A percentile compares a stretch with the other conserved stretches of the same genome.
Evolutionary conservation across 2,113 vertebrate genomes (phyloP).

Genomic region (Solea senegalensis): DNA sequence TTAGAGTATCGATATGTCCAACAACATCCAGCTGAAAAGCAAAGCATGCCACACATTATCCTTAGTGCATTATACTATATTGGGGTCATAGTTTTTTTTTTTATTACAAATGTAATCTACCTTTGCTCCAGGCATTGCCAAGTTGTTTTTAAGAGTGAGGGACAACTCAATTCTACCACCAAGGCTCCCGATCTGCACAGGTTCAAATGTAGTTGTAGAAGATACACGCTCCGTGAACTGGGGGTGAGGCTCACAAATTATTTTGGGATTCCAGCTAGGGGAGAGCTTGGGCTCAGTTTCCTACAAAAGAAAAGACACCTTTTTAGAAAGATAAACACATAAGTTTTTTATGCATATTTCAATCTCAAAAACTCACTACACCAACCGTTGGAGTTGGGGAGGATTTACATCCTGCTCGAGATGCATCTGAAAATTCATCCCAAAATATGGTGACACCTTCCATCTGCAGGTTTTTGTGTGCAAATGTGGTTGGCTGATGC

Average conservation of each 20-base stretch:
- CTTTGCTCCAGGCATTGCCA: constrained; percentile 93
- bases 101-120: constrained; percentile 60
- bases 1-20: constrained; percentile 90
- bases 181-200: constrained; percentile 91
- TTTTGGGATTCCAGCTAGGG: constrained; percentile 99
- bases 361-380: constrained; percentile 2
- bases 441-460: constrained; percentile 92
- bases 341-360: neutral
- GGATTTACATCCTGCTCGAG: constrained; percentile 88
- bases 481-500: constrained; percentile 94
- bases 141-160: constrained; percentile 93
- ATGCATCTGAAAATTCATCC: constrained; percentile 93
- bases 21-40: constrained; percentile 89
- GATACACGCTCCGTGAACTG: constrained; percentile 91
- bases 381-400: constrained; percentile 89
- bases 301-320: constrained; percentile 69
- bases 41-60: constrained; percentile 8
- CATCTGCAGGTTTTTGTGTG: constrained; percentile 93
- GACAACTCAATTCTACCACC: constrained; percentile 89
- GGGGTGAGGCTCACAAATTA: constrained; percentile 95
- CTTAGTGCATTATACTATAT: neutral
- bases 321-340: neutral
- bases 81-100: neutral
- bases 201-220: constrained; percentile 84
- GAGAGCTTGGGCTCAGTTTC: constrained; percentile 96